These are phyloP conservation scores for Parus major DNA, from an alignment of 2,113 vertebrate species.

Conservation along the genomic window DNA sequence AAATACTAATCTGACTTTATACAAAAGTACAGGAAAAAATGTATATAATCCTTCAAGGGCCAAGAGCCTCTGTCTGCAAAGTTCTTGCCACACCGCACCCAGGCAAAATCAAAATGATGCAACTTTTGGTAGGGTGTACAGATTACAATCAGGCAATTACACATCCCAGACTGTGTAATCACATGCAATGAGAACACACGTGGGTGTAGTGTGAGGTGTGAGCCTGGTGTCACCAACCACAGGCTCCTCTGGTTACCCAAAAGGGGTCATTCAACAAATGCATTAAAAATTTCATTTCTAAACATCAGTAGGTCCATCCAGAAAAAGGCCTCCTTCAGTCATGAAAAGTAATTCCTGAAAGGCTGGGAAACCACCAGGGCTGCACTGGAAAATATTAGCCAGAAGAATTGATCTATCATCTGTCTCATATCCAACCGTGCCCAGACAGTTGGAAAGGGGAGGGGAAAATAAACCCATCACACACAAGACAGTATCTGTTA, in stretches of 20 bases:
- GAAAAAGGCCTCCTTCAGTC: not conserved
- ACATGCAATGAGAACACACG: not conserved
- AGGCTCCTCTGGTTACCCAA: not conserved
- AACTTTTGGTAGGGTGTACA: not conserved
- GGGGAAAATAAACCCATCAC: not conserved
- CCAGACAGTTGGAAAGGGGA: not conserved
- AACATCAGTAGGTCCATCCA: not conserved
- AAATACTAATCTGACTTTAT: not conserved
- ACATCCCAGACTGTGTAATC: not conserved
- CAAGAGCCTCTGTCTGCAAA: not conserved
- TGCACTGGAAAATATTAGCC: not conserved
- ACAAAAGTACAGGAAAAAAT: not conserved
- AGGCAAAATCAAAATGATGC: conserved; percentile 7
- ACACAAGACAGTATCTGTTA: not conserved
- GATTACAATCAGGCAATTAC: not conserved
- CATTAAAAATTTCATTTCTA: not conserved
- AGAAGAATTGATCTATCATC: not conserved
- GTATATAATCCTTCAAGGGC: not conserved
- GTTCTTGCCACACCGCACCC: not conserved
- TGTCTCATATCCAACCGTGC: not conserved
- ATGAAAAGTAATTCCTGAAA: not conserved
- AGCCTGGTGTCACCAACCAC: conserved; percentile 27
- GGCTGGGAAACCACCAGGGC: not conserved
- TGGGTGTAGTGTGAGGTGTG: not conserved
- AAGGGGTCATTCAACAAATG: not conserved